Percentiles rank a stretch among this genome's conserved stretches.
Conservation (phyloP, 92 coral and sea anemone species). For the Bergia sp. region DNA sequence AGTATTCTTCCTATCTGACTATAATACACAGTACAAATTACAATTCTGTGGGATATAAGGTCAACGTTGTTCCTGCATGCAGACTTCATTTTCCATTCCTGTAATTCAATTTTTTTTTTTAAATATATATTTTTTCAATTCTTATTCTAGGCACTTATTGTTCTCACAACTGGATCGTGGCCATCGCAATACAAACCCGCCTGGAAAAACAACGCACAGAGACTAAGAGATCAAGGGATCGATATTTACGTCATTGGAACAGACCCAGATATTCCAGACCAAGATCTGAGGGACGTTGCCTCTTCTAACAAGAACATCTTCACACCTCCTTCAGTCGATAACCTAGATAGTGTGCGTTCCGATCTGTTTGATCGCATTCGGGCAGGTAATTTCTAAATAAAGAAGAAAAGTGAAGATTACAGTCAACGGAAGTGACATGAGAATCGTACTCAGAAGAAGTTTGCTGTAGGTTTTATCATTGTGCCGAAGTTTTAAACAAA, state of each 20-base stretch:
- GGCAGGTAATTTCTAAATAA: slow-evolving; percentile 18
- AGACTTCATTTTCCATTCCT: too few species aligned
- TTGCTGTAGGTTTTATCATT: too few species aligned
- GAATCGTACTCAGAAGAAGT: too few species aligned
- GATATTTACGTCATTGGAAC: slow-evolving; percentile 63
- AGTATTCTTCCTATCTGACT: too few species aligned
- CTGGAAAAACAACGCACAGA: slow-evolving; percentile 32
- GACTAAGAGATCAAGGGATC: slow-evolving; percentile 17
- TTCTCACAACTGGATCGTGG: slow-evolving; percentile 38
- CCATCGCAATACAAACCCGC: slow-evolving; percentile 35
- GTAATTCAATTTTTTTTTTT: too few species aligned
- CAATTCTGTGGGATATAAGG: too few species aligned
- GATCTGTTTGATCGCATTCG: slow-evolving; percentile 29
- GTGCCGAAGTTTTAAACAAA: too few species aligned
- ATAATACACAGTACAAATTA: too few species aligned
- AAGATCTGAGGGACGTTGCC: slow-evolving; percentile 61
- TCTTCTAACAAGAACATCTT: slow-evolving; percentile 53
- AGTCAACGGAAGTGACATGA: too few species aligned
- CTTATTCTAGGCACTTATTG: neutral
- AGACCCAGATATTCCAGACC: slow-evolving; percentile 42
- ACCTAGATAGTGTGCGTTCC: slow-evolving; percentile 8
- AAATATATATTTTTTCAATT: neutral
- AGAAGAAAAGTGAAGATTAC: neutral
- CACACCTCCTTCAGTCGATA: slow-evolving; percentile 24
- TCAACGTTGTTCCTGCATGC: too few species aligned